Conservation (phyloP, 1,140 invertebrate genomes). For the Zaprionus gabonicus region DNA sequence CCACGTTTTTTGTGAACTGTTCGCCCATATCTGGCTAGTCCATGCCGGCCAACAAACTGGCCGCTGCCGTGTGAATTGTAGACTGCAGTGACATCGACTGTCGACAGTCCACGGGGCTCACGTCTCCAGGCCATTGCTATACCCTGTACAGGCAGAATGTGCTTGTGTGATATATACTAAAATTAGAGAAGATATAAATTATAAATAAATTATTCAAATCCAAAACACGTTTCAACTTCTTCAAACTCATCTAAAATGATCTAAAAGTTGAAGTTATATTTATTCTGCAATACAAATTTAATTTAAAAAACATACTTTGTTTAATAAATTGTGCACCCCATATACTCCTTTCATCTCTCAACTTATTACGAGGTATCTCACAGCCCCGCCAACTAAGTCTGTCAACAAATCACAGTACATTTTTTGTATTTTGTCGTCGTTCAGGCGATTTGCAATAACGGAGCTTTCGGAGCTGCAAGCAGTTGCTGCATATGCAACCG, state of each 20-base stretch:
- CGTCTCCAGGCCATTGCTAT: conserved; percentile 28
- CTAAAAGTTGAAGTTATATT: neutral
- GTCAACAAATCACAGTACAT: neutral
- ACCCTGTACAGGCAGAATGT: neutral
- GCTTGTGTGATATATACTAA: too few relatives aligned
- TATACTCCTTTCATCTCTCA: neutral
- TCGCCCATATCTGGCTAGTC: conserved; percentile 14
- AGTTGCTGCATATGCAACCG: conserved; percentile 48
- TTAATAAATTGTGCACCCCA: too few relatives aligned
- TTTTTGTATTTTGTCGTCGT: conserved; percentile 23
- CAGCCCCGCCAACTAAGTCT: neutral
- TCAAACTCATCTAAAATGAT: too few relatives aligned
- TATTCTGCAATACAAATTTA: neutral
- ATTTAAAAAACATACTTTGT: neutral
- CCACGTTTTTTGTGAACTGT: neutral
- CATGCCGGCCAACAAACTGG: conserved; percentile 19
- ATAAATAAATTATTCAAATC: too few relatives aligned
- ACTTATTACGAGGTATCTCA: neutral
- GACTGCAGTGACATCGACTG: conserved; percentile 74
- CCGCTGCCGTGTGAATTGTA: conserved; percentile 61
- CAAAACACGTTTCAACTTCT: too few relatives aligned
- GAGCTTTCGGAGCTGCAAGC: conserved; percentile 29
- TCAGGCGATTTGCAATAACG: conserved; percentile 52
- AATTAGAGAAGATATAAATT: too few relatives aligned
- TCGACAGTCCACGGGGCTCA: conserved; percentile 29